Conservation (phyloP, 2,797 vertebrate species). For the Pteronotus mesoamericanus region DNA sequence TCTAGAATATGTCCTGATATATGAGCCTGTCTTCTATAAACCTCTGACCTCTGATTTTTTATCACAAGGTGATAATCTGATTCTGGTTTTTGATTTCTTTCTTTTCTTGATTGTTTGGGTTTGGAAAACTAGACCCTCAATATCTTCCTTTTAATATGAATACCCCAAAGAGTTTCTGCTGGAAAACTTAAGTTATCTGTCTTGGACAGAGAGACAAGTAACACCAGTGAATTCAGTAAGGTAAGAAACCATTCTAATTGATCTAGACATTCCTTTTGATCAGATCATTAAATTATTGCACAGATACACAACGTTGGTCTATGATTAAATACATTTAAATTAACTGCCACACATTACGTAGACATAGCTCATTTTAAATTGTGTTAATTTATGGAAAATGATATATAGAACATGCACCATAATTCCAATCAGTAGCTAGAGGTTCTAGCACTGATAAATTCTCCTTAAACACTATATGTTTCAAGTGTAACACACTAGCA, state of each 20-base stretch:
- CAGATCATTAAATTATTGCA: background rate
- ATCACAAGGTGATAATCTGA: background rate
- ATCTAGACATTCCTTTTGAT: background rate
- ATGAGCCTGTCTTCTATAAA: background rate
- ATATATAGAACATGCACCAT: background rate
- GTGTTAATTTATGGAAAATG: background rate
- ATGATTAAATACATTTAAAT: background rate
- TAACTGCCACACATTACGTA: background rate
- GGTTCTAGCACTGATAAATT: background rate
- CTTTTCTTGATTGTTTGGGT: background rate
- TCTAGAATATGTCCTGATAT: background rate
- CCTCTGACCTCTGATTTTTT: background rate
- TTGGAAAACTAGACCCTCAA: background rate
- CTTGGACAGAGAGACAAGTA: background rate
- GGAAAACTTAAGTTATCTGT: background rate
- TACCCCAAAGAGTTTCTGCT: background rate
- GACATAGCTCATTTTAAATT: background rate
- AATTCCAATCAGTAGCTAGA: background rate
- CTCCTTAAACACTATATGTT: background rate
- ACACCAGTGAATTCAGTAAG: background rate
- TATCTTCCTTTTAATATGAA: background rate
- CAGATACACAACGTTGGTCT: background rate
- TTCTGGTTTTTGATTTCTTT: background rate
- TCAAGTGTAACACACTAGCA: background rate
- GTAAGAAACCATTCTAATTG: background rate